Base-by-base conservation (phyloP, 2,888 invertebrate genomes). In the Standfussiana lucernea region DNA sequence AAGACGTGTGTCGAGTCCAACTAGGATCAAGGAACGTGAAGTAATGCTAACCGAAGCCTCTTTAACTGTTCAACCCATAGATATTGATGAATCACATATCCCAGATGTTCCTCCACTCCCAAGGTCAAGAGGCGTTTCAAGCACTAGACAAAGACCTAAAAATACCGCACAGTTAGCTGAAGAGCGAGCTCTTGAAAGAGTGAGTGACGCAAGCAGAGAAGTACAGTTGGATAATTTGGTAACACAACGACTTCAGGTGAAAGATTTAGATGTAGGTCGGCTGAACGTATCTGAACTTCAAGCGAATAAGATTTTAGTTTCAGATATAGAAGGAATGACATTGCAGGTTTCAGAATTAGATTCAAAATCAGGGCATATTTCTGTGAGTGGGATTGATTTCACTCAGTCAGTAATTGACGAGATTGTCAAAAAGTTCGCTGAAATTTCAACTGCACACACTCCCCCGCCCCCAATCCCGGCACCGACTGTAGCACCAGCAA, bases 291-390 rank as follows among this genome's bases (percentile, higher is more conserved):
- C 98, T 77, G 98, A 98, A 89, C 94, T 98, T 62, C 98, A 98
- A 92, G 98, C 98, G 0, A 98, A 97, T 75, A 98, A 98, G 92
- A 98, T 98, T 81, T 96, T 98, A 70, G 98, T 98, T 0, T 98
- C 98, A 0, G 98, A 98, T 92, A 97, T 98, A 80, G 98, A 98
- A 90, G 98, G 98, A 11, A 97, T 97, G 87, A 97, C 98, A 53
- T 97, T 98, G 83, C 97, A 97, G 83, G 97, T 98, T 0, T 97
- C 98, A 70, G 98, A 98, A 90, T 95, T 98, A 80, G 97, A 97
- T 88, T 98, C 98, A 11, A 97, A 97, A 90, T 97, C 97, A 0
- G 98, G 98, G 0, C 97, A 97, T 86, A 95, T 98, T 82, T 97
- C 97, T 72, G 97, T 98, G 1, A 97, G 97, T 87, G 98, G 98